Evolutionary conservation across 2,797 vertebrate genomes (phyloP), one percentile per base, ranked within the genome.

Genomic region (Masticophis lateralis): DNA sequence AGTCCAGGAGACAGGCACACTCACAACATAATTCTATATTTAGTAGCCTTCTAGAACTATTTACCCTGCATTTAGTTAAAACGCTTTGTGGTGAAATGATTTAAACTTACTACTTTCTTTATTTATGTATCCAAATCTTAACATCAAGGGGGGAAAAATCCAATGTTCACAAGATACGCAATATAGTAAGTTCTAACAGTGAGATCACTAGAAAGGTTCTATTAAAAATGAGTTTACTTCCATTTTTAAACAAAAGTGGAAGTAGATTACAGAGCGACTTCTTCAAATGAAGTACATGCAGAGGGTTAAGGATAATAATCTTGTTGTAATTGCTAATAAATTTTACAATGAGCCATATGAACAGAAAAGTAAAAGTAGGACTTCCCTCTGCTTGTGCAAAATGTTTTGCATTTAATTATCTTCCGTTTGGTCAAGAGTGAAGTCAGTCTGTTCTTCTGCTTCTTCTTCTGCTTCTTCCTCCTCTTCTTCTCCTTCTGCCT

Each of bases 221-320:
- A 98, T 96, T 98, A 97, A 98, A 98, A 97, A 89, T 95, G 95
- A 92, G 95, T 95, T 96, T 95, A 96, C 95, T 90, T 96, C 96
- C 89, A 94, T 97, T 96, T 83, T 97, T 97, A 97, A 97, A 97
- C 96, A 97, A 97, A 97, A 96, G 93, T 89, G 92, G 96, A 97
- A 96, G 97, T 95, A 97, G 97, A 97, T 97, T 93, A 97, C 97
- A 98, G 95, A 97, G 97, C 97, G 95, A 96, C 96, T 96, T 97
- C 95, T 94, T 96, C 94, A 96, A 93, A 97, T 97, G 97, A 97
- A 98, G 97, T 97, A 97, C 97, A 98, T 98, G 97, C 97, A 98
- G 86, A 95, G n/a, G 86, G 94, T 92, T 61, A 92, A 60, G 95
- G 92, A 96, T 92, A 96, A 94, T 90, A 93, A 60, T 91, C 90